These are phyloP conservation scores for Albula glossodonta DNA, from an alignment of 2,113 vertebrate genomes.

Conservation along the genomic window DNA sequence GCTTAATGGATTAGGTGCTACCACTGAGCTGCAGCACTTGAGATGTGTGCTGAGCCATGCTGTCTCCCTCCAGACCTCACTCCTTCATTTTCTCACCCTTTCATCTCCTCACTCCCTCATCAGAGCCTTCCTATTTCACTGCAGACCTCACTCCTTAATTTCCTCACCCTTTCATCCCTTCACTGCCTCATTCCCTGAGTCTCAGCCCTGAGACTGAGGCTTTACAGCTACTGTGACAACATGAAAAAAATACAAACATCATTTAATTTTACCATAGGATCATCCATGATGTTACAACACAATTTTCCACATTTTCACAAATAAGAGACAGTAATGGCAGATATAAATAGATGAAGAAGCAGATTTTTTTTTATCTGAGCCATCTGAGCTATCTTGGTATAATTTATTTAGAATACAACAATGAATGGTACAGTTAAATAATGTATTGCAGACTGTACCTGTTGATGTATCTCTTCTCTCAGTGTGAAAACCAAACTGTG, in stretches of 20 bases:
- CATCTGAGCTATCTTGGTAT: background rate
- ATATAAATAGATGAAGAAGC: background rate
- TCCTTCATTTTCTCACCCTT: background rate
- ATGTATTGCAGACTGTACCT: background rate
- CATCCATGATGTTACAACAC: background rate
- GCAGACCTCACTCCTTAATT: background rate
- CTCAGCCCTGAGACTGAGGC: too few species aligned
- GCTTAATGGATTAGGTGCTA: too few species aligned
- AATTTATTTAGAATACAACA: background rate
- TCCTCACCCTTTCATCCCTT: background rate
- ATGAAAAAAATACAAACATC: background rate
- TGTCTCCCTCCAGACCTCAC: background rate
- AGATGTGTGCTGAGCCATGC: too few species aligned
- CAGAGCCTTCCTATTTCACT: too few species aligned
- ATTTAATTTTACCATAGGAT: background rate
- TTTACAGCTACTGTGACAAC: background rate
- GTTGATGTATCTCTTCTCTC: background rate
- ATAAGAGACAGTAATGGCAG: background rate
- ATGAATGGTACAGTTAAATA: background rate
- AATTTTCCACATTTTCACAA: background rate
- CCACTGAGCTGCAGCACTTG: too few species aligned
- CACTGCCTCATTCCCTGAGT: background rate
- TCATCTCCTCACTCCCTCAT: background rate
- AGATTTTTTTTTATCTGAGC: background rate
- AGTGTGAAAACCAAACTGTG: background rate